Evolutionary conservation across 2,113 vertebrate species (phyloP).

Genomic region (Siphamia tubifer): DNA sequence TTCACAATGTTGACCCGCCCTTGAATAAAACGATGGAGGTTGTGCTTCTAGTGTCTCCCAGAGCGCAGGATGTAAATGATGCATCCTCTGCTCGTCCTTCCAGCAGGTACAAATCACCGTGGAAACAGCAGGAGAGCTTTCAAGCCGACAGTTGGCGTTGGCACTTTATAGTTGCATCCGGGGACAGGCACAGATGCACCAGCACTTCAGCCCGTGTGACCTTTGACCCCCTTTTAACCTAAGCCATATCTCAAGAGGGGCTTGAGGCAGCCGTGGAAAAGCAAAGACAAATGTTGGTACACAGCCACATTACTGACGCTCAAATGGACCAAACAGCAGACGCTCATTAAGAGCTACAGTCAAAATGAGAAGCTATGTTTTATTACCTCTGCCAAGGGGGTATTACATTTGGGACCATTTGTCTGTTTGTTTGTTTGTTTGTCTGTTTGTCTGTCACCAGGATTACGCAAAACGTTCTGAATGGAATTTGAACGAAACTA

Average conservation of each 20-base stretch:
- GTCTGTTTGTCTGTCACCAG: too few species aligned
- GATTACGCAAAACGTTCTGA: too few species aligned
- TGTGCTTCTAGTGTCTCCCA: neutral
- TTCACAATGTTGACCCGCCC: neutral
- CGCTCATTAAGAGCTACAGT: neutral
- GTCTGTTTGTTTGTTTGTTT: too few species aligned
- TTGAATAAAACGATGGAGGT: neutral
- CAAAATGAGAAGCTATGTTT: neutral
- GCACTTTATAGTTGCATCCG: neutral
- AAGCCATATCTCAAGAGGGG: constrained; percentile 11
- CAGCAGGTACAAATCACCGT: neutral
- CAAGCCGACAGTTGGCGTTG: neutral
- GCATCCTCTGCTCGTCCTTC: constrained; percentile 22
- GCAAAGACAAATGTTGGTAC: neutral
- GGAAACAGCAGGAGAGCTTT: constrained; percentile 33
- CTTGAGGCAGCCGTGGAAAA: constrained; percentile 15
- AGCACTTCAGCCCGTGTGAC: constrained; percentile 31
- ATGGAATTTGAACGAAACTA: too few species aligned
- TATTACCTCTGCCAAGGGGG: too few species aligned
- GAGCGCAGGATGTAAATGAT: neutral
- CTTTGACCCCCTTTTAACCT: constrained; percentile 34
- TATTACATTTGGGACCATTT: too few species aligned
- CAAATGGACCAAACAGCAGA: neutral
- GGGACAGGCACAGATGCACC: constrained; percentile 24
- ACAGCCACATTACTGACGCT: neutral